A percentile compares a stretch with the other conserved stretches of the same genome.
phyloP scores from a whole-genome alignment of 2,888 invertebrate genomes.

The Phytoseiulus persimilis region DNA sequence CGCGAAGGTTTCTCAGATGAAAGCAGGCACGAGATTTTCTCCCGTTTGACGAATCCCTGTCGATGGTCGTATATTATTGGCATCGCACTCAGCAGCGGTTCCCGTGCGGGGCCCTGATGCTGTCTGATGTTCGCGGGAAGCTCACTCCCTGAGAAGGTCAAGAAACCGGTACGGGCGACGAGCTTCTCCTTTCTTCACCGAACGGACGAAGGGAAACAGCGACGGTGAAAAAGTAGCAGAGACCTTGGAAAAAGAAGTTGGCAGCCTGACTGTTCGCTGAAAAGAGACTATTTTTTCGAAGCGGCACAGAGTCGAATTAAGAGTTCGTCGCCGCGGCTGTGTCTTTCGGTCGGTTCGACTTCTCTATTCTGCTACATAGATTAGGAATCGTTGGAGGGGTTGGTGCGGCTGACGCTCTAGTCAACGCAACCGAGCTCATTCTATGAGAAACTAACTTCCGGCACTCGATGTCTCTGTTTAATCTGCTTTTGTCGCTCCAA shows the following conservation, averaged over 20 bases:
- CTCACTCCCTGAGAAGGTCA: too few relatives aligned
- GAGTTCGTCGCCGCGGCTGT: neutral
- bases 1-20: too few relatives aligned
- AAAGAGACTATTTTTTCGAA: neutral
- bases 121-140: too few relatives aligned
- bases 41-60: too few relatives aligned
- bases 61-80: too few relatives aligned
- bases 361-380: neutral
- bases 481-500: neutral
- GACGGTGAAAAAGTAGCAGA: neutral
- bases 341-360: neutral
- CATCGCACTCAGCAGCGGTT: too few relatives aligned
- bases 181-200: neutral
- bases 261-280: neutral
- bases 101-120: too few relatives aligned
- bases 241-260: neutral
- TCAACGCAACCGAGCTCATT: neutral
- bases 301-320: neutral
- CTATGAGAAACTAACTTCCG: neutral
- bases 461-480: neutral
- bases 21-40: too few relatives aligned
- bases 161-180: neutral
- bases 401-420: neutral
- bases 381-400: neutral
- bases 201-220: neutral